Evolutionary conservation across 2,888 invertebrate genomes (phyloP).

Genomic region (Germaria angustata): DNA sequence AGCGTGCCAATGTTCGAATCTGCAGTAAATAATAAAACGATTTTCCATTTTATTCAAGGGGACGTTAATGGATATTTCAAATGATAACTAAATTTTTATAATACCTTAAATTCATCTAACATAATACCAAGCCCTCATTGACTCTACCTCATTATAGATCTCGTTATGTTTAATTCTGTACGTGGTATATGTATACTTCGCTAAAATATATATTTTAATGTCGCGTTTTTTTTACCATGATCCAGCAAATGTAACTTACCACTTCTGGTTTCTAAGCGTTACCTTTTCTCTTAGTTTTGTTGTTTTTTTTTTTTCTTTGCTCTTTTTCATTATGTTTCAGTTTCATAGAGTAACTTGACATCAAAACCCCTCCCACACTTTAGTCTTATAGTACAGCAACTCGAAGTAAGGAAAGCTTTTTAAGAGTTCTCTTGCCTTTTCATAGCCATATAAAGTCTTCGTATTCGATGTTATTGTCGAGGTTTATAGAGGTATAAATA

Average conservation of each 20-base stretch:
- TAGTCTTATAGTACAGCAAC: background rate
- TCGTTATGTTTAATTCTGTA: too few relatives aligned
- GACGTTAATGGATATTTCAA: too few relatives aligned
- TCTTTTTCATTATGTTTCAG: background rate
- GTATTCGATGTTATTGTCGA: background rate
- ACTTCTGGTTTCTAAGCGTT: conserved; percentile 43
- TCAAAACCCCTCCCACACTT: conserved; percentile 43
- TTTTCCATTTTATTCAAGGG: too few relatives aligned
- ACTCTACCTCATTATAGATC: too few relatives aligned
- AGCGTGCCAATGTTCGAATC: too few relatives aligned
- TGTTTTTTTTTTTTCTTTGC: background rate
- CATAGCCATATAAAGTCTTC: background rate
- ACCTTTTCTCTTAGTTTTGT: background rate
- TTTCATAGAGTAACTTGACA: conserved; percentile 47
- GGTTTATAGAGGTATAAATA: conserved; percentile 18
- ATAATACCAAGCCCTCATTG: too few relatives aligned
- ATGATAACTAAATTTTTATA: too few relatives aligned
- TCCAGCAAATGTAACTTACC: conserved; percentile 53
- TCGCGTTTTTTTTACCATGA: background rate
- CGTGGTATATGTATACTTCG: too few relatives aligned
- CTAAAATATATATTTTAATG: too few relatives aligned
- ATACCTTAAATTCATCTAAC: too few relatives aligned
- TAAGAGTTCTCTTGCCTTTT: background rate
- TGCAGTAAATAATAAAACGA: too few relatives aligned
- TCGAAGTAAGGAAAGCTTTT: background rate